Evolutionary conservation across 2,797 vertebrate species (phyloP), one percentile per base, ranked within the genome.

Genomic region (Phrynocephalus forsythii): DNA sequence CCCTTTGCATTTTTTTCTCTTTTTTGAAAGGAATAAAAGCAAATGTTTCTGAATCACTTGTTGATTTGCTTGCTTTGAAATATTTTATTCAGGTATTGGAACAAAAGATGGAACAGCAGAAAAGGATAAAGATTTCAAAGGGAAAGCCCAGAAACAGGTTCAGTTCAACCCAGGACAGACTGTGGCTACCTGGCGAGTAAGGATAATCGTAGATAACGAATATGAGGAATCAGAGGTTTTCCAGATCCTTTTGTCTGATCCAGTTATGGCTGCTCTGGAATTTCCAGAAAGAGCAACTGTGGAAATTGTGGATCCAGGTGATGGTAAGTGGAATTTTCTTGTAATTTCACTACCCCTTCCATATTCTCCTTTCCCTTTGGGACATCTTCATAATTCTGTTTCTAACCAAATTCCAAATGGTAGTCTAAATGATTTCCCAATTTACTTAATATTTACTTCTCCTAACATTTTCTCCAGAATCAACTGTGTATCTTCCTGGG

Each of bases 151-250:
- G 94, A 97, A 97, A 92, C 97, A 97, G 92, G 97, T 98, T 87
- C 97, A 97, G 67, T 98, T 98, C 95, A 97, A 97, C 90, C 98
- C 98, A 0, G 97, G 97, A 73, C 98, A 98, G 94, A 97, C 97
- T 44, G 95, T 87, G 0, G 97, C 98, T 7, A 96, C 94, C 63
- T 98, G 98, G 98, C 96, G 72, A 94, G 97, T 98, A 83, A 98
- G 97, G 92, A 97, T 98, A 93, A 96, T 98, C 94, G 97, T 96
- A 1, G 98, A 98, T 92, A 95, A 97, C 84, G 95, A 98, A 96
- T 98, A 98, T 5, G 97, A 98, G 94, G 96, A 95, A 38, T 98
- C 97, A 0, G 98, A 98, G 95, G 97, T 94, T 38, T 99, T 99
- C 94, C 95, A 97, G 94, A 97, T 99, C 84, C 91, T 98, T 91